phyloP scores from a whole-genome alignment of 2,888 invertebrate genomes.

The Microctonus brassicae region DNA sequence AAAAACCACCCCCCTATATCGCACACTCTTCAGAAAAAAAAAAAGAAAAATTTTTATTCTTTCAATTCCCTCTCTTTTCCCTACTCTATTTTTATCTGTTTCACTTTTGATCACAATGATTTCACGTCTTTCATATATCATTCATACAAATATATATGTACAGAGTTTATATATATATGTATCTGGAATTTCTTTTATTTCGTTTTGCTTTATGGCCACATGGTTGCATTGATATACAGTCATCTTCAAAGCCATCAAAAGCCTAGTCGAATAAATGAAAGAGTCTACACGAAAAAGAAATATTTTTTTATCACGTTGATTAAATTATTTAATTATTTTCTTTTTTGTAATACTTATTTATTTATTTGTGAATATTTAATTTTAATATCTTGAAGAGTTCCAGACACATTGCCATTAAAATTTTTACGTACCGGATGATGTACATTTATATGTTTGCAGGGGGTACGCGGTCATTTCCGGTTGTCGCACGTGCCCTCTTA shows the following conservation, averaged over 20 bases:
- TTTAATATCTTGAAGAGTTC: neutral
- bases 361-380: neutral
- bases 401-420: neutral
- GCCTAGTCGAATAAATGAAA: constrained; percentile 52
- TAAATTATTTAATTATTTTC: too few relatives aligned
- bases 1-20: constrained; percentile 22
- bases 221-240: constrained; percentile 36
- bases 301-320: too few relatives aligned
- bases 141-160: neutral
- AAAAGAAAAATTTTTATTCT: neutral
- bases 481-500: constrained; percentile 39
- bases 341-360: too few relatives aligned
- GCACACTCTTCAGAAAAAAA: neutral
- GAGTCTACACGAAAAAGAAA: too few relatives aligned
- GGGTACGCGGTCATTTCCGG: constrained; percentile 31
- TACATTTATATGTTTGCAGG: constrained; percentile 28
- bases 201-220: constrained; percentile 7
- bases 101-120: constrained; percentile 33
- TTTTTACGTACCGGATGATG: constrained; percentile 14
- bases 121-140: constrained; percentile 10
- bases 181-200: constrained; percentile 14
- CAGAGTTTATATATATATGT: neutral
- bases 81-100: neutral
- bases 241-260: constrained; percentile 59
- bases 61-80: constrained; percentile 6